Evolutionary conservation across 2,888 invertebrate genomes (phyloP).

Genomic region (Calameuta pallipes): DNA sequence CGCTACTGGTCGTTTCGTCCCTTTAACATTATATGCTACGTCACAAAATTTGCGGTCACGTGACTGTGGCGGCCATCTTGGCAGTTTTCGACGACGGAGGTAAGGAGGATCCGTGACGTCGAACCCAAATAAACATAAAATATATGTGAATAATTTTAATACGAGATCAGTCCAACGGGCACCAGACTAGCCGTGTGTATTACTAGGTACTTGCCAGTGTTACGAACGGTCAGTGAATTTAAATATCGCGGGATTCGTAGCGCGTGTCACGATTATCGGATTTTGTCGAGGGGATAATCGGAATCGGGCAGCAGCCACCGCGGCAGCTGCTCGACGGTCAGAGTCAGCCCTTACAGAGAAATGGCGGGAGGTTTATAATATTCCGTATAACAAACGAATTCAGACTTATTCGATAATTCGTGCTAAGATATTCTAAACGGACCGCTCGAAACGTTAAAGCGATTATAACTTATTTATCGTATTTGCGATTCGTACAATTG

Average conservation of each 20-base stretch:
- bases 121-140: conserved; percentile 53
- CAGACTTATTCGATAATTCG: background rate
- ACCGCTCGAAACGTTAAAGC: background rate
- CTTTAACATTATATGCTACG: conserved; percentile 53
- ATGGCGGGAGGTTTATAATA: conserved; percentile 8
- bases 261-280: conserved; percentile 39
- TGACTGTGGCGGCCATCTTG: conserved; percentile 55
- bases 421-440: too few species aligned
- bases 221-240: conserved; percentile 49
- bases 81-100: conserved; percentile 57
- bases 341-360: conserved; percentile 23
- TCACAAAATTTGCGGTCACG: conserved; percentile 58
- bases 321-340: conserved; percentile 52
- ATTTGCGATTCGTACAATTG: conserved; percentile 44
- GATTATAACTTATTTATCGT: conserved; percentile 20
- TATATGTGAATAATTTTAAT: conserved; percentile 46
- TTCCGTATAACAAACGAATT: conserved; percentile 18
- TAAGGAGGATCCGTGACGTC: conserved; percentile 58
- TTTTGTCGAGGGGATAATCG: conserved; percentile 43
- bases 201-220: conserved; percentile 8
- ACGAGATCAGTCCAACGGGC: conserved; percentile 14
- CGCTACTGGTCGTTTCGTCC: conserved; percentile 46
- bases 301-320: conserved; percentile 39
- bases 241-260: conserved; percentile 49
- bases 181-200: background rate